Evolutionary conservation across 2,888 invertebrate species (phyloP).

Genomic region (Acholoe squamosa): DNA sequence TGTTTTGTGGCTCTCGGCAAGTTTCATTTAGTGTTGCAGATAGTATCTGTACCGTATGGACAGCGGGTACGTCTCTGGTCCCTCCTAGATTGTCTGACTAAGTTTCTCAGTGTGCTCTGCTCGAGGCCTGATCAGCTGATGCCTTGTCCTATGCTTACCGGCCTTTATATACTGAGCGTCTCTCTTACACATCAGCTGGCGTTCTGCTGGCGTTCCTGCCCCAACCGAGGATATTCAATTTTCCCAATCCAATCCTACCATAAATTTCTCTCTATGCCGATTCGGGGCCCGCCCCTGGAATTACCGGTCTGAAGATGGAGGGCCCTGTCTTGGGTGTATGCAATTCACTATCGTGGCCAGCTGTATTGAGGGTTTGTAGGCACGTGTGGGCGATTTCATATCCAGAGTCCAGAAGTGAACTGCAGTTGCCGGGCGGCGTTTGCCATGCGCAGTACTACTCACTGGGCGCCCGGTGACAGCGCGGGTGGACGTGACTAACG

Average conservation of each 20-base stretch:
- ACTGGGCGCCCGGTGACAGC: slow-evolving; percentile 45
- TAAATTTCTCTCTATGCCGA: background rate
- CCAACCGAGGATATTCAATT: background rate
- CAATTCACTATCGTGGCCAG: background rate
- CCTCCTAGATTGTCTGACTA: background rate
- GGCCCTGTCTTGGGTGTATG: background rate
- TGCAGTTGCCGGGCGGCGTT: slow-evolving; percentile 31
- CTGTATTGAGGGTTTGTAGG: background rate
- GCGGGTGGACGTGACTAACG: slow-evolving; percentile 15
- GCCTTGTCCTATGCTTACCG: too few species aligned
- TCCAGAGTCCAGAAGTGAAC: background rate
- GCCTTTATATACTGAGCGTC: too few species aligned
- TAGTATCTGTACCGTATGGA: background rate
- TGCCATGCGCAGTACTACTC: background rate
- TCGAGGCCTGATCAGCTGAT: background rate
- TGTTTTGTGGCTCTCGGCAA: background rate
- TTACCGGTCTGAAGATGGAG: background rate
- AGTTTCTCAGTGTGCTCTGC: background rate
- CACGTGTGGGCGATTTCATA: background rate
- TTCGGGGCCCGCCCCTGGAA: background rate
- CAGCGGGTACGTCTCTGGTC: background rate
- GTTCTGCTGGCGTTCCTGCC: background rate
- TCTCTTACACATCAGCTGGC: background rate
- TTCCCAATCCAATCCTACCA: too few species aligned
- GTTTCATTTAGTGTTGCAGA: slow-evolving; percentile 22